Conservation (phyloP, 2,888 invertebrate genomes). For the Hypomecis punctinalis region DNA sequence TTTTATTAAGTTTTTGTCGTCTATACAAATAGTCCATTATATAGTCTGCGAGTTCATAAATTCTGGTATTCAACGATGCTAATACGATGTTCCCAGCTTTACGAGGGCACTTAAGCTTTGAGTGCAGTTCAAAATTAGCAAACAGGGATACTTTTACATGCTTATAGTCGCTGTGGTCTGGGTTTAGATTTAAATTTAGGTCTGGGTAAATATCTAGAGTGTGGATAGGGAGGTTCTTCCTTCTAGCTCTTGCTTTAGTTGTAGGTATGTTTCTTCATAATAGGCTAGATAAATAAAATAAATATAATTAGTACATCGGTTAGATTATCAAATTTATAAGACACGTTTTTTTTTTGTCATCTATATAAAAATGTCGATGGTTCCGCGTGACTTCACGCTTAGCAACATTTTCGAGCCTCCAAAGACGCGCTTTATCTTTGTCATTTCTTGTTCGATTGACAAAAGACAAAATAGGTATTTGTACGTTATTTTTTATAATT, state of each 20-base stretch:
- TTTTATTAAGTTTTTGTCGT: conserved; percentile 69
- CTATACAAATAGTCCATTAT: conserved; percentile 55
- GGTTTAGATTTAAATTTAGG: conserved; percentile 3
- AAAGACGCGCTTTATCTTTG: no score
- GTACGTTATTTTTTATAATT: no score
- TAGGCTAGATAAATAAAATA: no score
- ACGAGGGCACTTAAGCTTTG: conserved; percentile 29
- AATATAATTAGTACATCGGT: no score
- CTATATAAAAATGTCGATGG: no score
- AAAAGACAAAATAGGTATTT: no score
- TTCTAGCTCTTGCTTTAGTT: not conserved
- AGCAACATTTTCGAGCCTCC: no score
- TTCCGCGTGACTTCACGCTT: no score
- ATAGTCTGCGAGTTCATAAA: conserved; percentile 52
- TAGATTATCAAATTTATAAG: no score
- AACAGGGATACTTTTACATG: conserved; percentile 20
- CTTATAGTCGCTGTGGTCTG: not conserved
- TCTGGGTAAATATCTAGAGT: not conserved
- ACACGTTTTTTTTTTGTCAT: no score
- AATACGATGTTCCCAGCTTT: conserved; percentile 43
- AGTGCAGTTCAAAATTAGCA: conserved; percentile 29
- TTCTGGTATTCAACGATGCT: conserved; percentile 42
- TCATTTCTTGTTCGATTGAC: no score
- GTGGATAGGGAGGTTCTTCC: not conserved
- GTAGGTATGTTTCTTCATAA: no score